Conservation (phyloP, 64 coral and sea anemone species). For the Porites australiensis region DNA sequence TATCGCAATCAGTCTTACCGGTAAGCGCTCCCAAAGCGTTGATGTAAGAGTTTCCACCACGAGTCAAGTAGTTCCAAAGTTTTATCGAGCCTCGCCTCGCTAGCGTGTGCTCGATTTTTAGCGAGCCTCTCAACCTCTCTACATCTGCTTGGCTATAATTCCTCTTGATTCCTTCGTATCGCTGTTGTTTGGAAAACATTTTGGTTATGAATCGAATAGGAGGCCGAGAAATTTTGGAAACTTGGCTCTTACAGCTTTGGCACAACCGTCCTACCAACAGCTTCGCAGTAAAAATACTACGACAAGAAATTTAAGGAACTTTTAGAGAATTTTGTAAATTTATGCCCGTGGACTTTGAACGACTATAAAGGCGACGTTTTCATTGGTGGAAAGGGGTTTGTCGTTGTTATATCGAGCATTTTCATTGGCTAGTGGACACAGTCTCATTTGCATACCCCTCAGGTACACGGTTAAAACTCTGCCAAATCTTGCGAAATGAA, state of each 20-base stretch:
- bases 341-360: constrained; percentile 24
- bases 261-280: background rate
- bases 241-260: background rate
- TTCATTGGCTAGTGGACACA: background rate
- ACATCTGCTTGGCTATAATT: constrained; percentile 86
- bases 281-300: constrained; percentile 19
- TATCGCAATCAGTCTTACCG: constrained; percentile 49
- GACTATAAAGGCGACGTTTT: background rate
- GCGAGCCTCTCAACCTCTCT: constrained; percentile 79
- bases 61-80: constrained; percentile 83
- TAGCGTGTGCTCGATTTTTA: constrained; percentile 89
- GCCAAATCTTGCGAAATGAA: too few species aligned
- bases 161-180: constrained; percentile 88
- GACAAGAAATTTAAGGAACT: background rate
- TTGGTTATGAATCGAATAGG: background rate
- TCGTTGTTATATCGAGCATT: background rate
- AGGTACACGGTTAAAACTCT: too few species aligned
- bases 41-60: constrained; percentile 83
- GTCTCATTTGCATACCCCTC: too few species aligned
- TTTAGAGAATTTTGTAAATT: background rate
- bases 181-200: constrained; percentile 79
- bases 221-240: background rate
- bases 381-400: constrained; percentile 1
- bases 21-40: constrained; percentile 94
- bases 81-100: constrained; percentile 86